Evolutionary conservation across 2,113 vertebrate genomes (phyloP), one percentile per base, ranked within the genome.

Genomic region (Percina caprodes): DNA sequence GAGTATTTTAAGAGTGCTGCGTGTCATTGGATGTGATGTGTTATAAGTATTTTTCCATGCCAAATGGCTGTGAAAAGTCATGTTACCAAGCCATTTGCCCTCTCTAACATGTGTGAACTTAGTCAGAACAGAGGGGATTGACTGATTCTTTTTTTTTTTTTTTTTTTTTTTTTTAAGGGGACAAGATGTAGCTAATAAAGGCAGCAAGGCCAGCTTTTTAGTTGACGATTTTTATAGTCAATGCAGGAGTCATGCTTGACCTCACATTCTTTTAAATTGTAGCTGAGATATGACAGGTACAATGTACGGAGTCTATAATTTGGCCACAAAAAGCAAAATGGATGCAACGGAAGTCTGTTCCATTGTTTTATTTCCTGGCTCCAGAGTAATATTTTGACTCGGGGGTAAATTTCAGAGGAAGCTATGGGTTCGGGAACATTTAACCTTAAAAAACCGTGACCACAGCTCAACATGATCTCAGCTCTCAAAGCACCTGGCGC

Each of bases 361-460:
- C 24, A 81, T 83, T 87, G 77, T 89, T 81, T 88, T 33, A 77
- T 78, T 81, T 84, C 75, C 69, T 72, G 80, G 5, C 63, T 51
- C 51, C 24, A 77, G 70, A 76, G 42, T 51, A 58, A 48, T 65
- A 46, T 33, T 67, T 78, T 30, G 70, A 61, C 66, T 59, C 19
- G 0, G 24, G 59, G 48, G 24, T 45, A 13, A 49, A 69, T 69
- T 87, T 81, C 12, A 33, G 58, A 77, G 69, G 49, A 80, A 78
- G 52, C 59, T 9, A 14, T 13, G 12, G 11, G 21, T 82, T 85
- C 1, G 1, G 76, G 19, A 90, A 75, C 62, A 30, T 80, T 85
- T 78, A 72, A 62, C 48, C 46, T 62, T 19, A 58, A 52, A 52
- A 73, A 65, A 35, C 12, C 19, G 30, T 12, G 55, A 68, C 74